Conservation (phyloP, 2,113 vertebrate species). For the Nannospalax galili region DNA sequence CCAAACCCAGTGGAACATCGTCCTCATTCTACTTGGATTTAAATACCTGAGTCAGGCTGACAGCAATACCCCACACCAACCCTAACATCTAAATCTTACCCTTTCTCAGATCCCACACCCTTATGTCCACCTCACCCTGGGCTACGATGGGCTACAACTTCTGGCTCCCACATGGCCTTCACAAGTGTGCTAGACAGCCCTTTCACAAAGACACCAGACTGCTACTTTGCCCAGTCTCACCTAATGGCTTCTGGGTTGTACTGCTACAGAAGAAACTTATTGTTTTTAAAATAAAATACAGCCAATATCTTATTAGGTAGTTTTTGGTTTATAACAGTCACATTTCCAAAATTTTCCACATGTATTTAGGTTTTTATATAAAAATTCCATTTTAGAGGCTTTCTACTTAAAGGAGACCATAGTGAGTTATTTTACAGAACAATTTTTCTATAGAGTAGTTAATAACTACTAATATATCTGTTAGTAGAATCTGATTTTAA, state of each 20-base stretch:
- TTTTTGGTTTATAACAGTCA: neutral
- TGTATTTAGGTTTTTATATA: neutral
- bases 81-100: neutral
- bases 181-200: neutral
- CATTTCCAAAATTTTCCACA: neutral
- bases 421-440: neutral
- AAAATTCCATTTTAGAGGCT: neutral
- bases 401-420: neutral
- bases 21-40: neutral
- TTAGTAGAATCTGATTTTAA: conserved; percentile 10
- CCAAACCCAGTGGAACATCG: neutral
- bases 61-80: neutral
- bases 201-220: too few species aligned
- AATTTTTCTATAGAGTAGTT: neutral
- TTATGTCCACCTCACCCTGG: neutral
- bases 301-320: neutral
- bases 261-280: neutral
- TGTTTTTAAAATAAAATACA: conserved; percentile 35
- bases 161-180: too few species aligned
- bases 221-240: neutral
- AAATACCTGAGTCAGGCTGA: too few species aligned
- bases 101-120: neutral
- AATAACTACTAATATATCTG: neutral
- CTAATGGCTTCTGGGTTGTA: neutral
- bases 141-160: rapidly evolving